Evolutionary conservation across 2,888 invertebrate genomes (phyloP).

Genomic region (Caenorhabditis doughertyi): DNA sequence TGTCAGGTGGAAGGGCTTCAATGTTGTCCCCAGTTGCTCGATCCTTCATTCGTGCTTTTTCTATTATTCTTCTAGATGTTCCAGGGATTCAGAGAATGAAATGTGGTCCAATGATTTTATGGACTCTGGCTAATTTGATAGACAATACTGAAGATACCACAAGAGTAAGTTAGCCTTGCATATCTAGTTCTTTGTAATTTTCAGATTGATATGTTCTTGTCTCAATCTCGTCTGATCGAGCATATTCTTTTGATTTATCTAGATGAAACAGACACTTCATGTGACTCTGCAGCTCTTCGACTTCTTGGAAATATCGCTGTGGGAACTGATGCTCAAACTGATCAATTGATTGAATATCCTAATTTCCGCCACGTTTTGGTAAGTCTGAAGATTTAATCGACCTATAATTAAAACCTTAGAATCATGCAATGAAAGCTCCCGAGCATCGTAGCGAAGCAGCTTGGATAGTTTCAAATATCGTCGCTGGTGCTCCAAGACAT

Average conservation of each 20-base stretch:
- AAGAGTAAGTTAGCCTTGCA: slow-evolving; percentile 9
- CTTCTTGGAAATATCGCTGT: slow-evolving; percentile 71
- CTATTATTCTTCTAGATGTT: slow-evolving; percentile 16
- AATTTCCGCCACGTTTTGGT: slow-evolving; percentile 52
- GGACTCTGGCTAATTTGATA: slow-evolving; percentile 65
- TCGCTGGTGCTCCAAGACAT: slow-evolving; percentile 61
- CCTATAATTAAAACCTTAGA: not conserved
- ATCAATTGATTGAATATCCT: slow-evolving; percentile 31
- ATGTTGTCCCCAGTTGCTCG: slow-evolving; percentile 37
- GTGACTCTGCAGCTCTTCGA: slow-evolving; percentile 59
- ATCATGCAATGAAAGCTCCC: slow-evolving; percentile 29
- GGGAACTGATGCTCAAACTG: slow-evolving; percentile 66
- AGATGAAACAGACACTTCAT: slow-evolving; percentile 15
- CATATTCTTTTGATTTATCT: slow-evolving; percentile 24
- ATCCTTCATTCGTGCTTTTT: slow-evolving; percentile 31
- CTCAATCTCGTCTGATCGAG: slow-evolving; percentile 22
- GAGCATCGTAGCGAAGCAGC: slow-evolving; percentile 61
- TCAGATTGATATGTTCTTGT: slow-evolving; percentile 53
- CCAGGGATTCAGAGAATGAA: not conserved
- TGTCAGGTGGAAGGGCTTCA: slow-evolving; percentile 55
- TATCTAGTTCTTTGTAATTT: not conserved
- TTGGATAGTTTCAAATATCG: slow-evolving; percentile 68
- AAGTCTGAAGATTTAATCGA: not conserved
- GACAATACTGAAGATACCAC: slow-evolving; percentile 60
- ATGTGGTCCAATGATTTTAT: slow-evolving; percentile 51